phyloP scores from a whole-genome alignment of 2,888 invertebrate genomes.

The Drosophila diplacantha region DNA sequence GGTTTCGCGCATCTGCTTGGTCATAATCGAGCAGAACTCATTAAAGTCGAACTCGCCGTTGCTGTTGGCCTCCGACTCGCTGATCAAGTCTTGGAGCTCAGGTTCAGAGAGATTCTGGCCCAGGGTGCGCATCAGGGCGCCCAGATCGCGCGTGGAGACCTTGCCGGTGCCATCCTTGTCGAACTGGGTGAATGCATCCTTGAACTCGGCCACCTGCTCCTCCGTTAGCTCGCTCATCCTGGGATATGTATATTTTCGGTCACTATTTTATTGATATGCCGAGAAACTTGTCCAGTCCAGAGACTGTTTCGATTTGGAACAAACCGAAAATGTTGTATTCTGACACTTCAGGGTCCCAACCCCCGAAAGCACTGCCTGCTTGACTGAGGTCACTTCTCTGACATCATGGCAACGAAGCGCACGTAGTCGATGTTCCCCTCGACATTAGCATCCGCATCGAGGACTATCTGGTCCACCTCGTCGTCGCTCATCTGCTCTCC shows the following conservation, averaged over 20 bases:
- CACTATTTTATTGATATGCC: neutral
- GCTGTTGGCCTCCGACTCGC: constrained; percentile 90
- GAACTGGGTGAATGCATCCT: constrained; percentile 99
- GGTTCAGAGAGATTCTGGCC: constrained; percentile 99
- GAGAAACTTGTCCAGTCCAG: neutral
- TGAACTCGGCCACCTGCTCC: constrained; percentile 99
- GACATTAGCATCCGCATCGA: constrained; percentile 49
- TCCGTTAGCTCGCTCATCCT: constrained; percentile 87
- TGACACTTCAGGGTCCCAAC: constrained; percentile 5
- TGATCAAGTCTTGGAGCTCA: constrained; percentile 99
- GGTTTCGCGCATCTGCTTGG: constrained; percentile 98
- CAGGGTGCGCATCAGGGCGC: constrained; percentile 98
- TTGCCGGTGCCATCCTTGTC: constrained; percentile 99
- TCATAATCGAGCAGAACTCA: constrained; percentile 99
- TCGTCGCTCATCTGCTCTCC: constrained; percentile 53
- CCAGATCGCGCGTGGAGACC: constrained; percentile 99
- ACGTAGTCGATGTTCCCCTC: constrained; percentile 59
- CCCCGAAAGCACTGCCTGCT: constrained; percentile 6
- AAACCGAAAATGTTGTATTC: neutral
- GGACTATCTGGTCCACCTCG: constrained; percentile 52
- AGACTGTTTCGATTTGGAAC: constrained; percentile 9
- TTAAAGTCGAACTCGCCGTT: constrained; percentile 97
- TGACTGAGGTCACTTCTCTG: neutral
- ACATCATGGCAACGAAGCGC: constrained; percentile 49
- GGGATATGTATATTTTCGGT: neutral